A percentile compares a stretch with the other conserved stretches of the same genome.
Conservation (phyloP, 23 tunicate genomes). For the Trididemnum miniatum region DNA sequence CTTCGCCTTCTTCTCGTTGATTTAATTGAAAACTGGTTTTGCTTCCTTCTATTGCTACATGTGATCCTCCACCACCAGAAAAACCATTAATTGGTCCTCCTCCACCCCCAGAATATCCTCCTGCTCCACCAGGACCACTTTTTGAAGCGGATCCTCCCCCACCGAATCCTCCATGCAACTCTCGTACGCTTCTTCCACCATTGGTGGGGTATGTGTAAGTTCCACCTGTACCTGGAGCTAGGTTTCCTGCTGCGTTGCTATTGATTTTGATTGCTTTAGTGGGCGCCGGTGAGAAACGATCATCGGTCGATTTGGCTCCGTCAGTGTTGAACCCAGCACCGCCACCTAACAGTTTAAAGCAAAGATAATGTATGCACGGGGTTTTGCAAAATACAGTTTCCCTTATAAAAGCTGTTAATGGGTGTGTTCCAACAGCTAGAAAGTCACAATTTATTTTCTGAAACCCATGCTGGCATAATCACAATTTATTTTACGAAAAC, state of each 20-base stretch:
- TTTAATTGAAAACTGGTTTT: slow-evolving; percentile 40
- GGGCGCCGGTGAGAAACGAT: slow-evolving; percentile 65
- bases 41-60: slow-evolving; percentile 28
- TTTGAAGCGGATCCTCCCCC: slow-evolving; percentile 97
- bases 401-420: too few species aligned
- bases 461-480: too few species aligned
- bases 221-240: slow-evolving; percentile 65
- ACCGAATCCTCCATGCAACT: slow-evolving; percentile 84
- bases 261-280: slow-evolving; percentile 70
- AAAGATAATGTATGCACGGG: too few species aligned
- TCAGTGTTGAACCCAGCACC: slow-evolving; percentile 80
- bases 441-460: too few species aligned
- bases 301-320: slow-evolving; percentile 68
- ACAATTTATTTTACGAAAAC: too few species aligned
- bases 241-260: slow-evolving; percentile 24
- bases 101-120: slow-evolving; percentile 99
- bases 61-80: slow-evolving; percentile 98
- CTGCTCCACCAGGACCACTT: slow-evolving; percentile 94
- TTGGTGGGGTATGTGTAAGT: slow-evolving; percentile 39
- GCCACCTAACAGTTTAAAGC: slow-evolving; percentile 83
- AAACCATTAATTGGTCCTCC: slow-evolving; percentile 85
- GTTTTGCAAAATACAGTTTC: too few species aligned
- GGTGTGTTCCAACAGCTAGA: too few species aligned
- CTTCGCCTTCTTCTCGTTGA: slow-evolving; percentile 67
- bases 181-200: not conserved